Conservation (phyloP, 2,797 vertebrate genomes). For the Pseudochirops corinnae region DNA sequence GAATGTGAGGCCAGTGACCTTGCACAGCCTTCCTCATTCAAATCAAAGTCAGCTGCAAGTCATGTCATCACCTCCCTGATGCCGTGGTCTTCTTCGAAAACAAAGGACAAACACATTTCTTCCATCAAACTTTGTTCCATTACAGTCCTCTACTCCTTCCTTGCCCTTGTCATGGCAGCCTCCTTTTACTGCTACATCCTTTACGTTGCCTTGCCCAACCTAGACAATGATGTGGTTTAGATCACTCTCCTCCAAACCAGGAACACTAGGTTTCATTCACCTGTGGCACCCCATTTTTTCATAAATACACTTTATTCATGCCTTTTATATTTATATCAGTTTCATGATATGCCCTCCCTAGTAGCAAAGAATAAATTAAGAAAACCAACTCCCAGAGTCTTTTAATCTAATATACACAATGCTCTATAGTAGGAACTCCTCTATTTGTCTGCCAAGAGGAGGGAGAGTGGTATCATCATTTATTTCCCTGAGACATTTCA, state of each 20-base stretch:
- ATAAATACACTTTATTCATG: background rate
- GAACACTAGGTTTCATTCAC: background rate
- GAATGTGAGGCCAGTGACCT: too few species aligned
- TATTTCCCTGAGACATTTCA: background rate
- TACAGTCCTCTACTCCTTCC: background rate
- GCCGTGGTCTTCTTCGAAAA: too few species aligned
- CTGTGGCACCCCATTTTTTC: background rate
- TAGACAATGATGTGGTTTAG: background rate
- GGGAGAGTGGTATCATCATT: background rate
- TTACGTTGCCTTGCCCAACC: background rate
- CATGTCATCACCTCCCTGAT: too few species aligned
- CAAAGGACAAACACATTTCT: too few species aligned
- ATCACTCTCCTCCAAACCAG: background rate
- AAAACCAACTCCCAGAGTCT: background rate
- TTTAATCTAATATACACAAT: background rate
- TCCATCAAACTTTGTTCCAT: background rate
- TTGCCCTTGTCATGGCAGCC: background rate
- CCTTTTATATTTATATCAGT: background rate
- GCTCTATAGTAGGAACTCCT: background rate
- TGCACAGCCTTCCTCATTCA: too few species aligned
- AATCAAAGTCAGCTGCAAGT: too few species aligned
- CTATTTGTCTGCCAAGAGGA: background rate
- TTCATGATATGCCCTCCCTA: background rate
- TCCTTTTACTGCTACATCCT: background rate
- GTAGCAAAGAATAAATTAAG: background rate